Evolutionary conservation across 2,888 invertebrate species (phyloP).

Genomic region (Aspidapion aeneum): DNA sequence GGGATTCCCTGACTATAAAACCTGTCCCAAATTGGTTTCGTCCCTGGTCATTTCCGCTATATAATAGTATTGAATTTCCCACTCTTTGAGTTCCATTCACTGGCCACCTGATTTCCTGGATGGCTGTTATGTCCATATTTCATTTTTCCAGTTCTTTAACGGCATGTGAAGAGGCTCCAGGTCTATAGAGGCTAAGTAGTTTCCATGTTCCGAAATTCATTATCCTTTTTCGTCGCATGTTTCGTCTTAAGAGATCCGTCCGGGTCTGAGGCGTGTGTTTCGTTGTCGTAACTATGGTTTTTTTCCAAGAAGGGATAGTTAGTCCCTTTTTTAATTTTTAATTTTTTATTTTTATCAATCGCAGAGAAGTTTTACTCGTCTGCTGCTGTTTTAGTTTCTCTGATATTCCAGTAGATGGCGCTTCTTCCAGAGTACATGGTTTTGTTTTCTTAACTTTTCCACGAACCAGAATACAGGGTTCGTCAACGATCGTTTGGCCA

Average conservation of each 20-base stretch:
- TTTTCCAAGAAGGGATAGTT: background rate
- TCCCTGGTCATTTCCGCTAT: slow-evolving; percentile 14
- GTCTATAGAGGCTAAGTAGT: slow-evolving; percentile 11
- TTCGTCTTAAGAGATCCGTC: slow-evolving; percentile 10
- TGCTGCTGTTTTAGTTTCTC: too few relatives aligned
- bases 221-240: slow-evolving; percentile 6
- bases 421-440: too few relatives aligned
- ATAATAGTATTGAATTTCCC: slow-evolving; percentile 16
- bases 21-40: slow-evolving; percentile 12
- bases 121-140: slow-evolving; percentile 13
- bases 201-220: slow-evolving; percentile 19
- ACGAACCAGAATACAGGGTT: too few relatives aligned
- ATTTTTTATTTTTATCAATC: too few relatives aligned
- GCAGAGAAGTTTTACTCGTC: too few relatives aligned
- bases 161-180: slow-evolving; percentile 8
- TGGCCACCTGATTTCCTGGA: slow-evolving; percentile 19
- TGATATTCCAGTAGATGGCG: too few relatives aligned
- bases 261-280: slow-evolving; percentile 14
- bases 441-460: too few relatives aligned
- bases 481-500: too few relatives aligned
- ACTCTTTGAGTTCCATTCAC: slow-evolving; percentile 11
- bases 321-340: too few relatives aligned
- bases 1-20: slow-evolving; percentile 3
- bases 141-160: slow-evolving; percentile 14
- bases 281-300: background rate